Conservation (phyloP, 92 coral and sea anemone genomes). For the Blastomussa wellsi region DNA sequence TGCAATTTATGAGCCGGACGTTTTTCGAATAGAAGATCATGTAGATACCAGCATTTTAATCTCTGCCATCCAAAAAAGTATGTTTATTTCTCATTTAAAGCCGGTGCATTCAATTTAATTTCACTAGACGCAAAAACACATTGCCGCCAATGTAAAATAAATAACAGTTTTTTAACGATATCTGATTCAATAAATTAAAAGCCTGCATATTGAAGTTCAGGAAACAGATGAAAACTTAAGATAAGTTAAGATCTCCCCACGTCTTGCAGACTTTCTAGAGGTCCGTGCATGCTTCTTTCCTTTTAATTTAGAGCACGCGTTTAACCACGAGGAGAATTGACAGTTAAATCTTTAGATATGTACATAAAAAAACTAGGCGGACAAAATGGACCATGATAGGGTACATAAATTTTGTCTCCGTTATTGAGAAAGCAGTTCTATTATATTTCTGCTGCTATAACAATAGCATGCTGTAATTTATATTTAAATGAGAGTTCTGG, state of each 20-base stretch:
- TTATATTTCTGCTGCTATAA: no score
- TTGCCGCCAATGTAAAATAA: neutral
- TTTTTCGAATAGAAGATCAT: neutral
- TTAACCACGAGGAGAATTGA: neutral
- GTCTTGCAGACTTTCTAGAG: neutral
- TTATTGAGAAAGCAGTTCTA: neutral
- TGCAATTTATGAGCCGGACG: neutral
- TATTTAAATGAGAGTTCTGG: neutral
- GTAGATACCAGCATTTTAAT: neutral
- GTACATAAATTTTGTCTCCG: neutral
- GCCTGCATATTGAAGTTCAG: neutral
- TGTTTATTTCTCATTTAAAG: slow-evolving; percentile 1
- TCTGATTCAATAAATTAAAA: neutral
- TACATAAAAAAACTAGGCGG: neutral
- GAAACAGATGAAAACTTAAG: neutral
- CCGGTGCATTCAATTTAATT: neutral
- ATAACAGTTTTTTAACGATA: neutral
- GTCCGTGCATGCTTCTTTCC: neutral
- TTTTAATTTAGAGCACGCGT: neutral
- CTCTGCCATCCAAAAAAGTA: neutral
- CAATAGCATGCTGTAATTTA: neutral
- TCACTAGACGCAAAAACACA: neutral
- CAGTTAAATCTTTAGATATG: neutral
- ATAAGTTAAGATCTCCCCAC: neutral
- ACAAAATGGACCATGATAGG: neutral